Evolutionary conservation across 2,113 vertebrate species (phyloP), one percentile per base, ranked within the genome.

Genomic region (Fregetta grallaria): DNA sequence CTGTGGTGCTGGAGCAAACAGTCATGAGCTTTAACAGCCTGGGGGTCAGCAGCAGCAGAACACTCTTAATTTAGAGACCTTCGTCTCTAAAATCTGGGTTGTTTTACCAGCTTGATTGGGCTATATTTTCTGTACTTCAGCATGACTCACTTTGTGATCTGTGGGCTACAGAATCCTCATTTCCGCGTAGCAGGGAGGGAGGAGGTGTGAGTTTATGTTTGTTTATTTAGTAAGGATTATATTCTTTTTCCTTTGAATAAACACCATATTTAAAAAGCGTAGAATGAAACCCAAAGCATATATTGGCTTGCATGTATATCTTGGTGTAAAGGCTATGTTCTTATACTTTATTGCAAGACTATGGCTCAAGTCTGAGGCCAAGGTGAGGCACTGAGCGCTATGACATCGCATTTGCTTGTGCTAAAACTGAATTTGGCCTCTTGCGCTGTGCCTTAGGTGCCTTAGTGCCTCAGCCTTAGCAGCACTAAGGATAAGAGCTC

Each of bases 21-120:
- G 83, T 61, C 90, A 17, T 40, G 76, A 87, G 86, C 58, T 94
- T 34, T 56, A 95, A 79, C 49, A 89, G 94, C 80, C 96, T 25
- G 36, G 52, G 52, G 91, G 76, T 63, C 91, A 85, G 73, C 86
- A 78, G 65, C 58, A 78, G 65, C 58, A 92, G 70, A 89, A 56
- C 44, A 19, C 62, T 70, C 62, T 76, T 68, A 34, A 82, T 93
- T 96, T 75, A 83, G 79, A 96, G 86, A 70, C 45, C 67, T 93
- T 55, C 47, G 21, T 80, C 73, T 92, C 80, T 71, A 36, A 63
- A 65, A 44, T 68, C 86, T 79, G 71, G 13, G 27, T 53, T 70
- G 40, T 81, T 90, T 82, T 29, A 86, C 81, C 30, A 49, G 53
- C 87, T 82, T 93, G 81, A 92, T 68, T 82, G 3, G 61, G 52